A percentile compares a stretch with the other conserved stretches of the same genome.
Evolutionary conservation across 2,113 vertebrate species (phyloP).

Genomic region (Heterochromis multidens): DNA sequence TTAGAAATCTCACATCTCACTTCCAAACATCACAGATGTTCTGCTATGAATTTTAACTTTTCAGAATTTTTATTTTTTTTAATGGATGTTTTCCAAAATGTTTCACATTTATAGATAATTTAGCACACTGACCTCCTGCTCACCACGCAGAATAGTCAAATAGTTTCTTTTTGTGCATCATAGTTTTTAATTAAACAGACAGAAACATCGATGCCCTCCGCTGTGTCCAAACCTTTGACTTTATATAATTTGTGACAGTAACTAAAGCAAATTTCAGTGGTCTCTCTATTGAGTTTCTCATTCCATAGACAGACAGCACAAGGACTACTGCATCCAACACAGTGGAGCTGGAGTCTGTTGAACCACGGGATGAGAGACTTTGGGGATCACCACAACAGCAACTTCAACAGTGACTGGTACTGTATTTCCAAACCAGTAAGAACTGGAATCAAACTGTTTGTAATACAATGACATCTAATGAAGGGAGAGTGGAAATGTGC

Average conservation of each 20-base stretch:
- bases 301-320: not conserved
- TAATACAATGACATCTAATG: no score
- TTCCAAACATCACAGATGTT: not conserved
- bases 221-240: not conserved
- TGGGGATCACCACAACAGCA: no score
- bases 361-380: no score
- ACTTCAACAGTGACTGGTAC: no score
- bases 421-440: no score
- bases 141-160: not conserved
- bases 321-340: not conserved
- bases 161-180: not conserved
- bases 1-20: not conserved
- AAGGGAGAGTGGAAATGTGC: no score
- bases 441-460: no score
- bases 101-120: not conserved
- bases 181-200: not conserved
- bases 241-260: not conserved
- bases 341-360: not conserved
- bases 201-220: not conserved
- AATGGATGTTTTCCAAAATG: not conserved
- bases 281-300: not conserved
- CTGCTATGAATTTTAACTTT: not conserved
- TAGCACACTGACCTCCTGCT: not conserved
- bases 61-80: no score
- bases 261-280: no score